These are phyloP conservation scores for Gymnarchus niloticus DNA, from an alignment of 2,113 vertebrate genomes.

Conservation along the genomic window DNA sequence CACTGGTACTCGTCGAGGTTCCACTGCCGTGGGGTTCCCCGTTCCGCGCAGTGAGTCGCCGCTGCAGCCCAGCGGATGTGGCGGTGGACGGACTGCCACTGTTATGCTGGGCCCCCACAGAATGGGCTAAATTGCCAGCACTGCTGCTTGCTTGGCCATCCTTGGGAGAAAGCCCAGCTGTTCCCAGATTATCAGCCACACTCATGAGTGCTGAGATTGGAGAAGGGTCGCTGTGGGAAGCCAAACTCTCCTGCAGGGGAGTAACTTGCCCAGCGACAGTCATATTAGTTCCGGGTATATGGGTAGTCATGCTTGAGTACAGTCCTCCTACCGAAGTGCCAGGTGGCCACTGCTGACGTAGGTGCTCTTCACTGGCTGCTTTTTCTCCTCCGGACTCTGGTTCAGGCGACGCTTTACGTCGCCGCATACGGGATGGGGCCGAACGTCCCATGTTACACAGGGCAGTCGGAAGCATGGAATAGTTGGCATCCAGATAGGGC, in stretches of 20 bases:
- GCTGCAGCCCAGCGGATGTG: constrained; percentile 63
- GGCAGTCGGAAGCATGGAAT: constrained; percentile 52
- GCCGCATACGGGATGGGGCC: constrained; percentile 48
- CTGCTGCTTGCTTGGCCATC: constrained; percentile 58
- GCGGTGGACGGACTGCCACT: constrained; percentile 70
- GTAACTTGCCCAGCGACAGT: constrained; percentile 22
- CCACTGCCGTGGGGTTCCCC: constrained; percentile 59
- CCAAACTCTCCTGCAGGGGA: constrained; percentile 50
- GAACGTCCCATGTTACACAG: constrained; percentile 48
- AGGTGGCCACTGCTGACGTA: constrained; percentile 60
- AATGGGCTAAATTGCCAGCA: constrained; percentile 45
- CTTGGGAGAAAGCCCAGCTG: constrained; percentile 64
- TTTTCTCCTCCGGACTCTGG: constrained; percentile 69
- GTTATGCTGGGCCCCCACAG: constrained; percentile 56
- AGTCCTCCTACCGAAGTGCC: constrained; percentile 39
- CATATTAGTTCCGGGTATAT: constrained; percentile 37
- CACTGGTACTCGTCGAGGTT: constrained; percentile 45
- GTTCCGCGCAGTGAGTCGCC: constrained; percentile 65
- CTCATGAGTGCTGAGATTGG: constrained; percentile 75
- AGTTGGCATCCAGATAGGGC: constrained; percentile 61
- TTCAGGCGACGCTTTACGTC: constrained; percentile 67
- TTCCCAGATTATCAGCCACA: constrained; percentile 67
- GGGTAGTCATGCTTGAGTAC: constrained; percentile 53
- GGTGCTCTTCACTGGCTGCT: constrained; percentile 57
- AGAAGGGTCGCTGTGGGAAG: constrained; percentile 63